Conservation (phyloP, 2,113 vertebrate species). For the Pelecanoides urinatrix region DNA sequence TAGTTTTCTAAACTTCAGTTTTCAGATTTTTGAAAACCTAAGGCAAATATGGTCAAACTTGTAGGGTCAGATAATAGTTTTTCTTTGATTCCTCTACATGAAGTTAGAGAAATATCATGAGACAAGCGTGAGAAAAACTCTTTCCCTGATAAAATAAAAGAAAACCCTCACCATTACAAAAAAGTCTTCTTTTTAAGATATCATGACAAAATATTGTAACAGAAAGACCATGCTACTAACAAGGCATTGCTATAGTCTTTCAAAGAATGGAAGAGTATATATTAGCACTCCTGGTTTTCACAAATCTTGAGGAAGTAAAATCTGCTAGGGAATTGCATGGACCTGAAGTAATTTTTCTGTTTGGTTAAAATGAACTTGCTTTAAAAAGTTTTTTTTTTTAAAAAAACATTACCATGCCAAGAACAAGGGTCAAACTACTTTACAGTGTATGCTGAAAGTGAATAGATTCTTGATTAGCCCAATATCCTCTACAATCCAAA, state of each 20-base stretch:
- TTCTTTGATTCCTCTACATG: neutral
- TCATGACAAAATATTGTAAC: neutral
- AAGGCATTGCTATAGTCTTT: neutral
- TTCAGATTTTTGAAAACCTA: neutral
- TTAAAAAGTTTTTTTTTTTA: neutral
- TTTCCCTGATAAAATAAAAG: neutral
- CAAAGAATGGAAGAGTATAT: neutral
- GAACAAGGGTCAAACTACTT: neutral
- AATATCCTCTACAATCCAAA: neutral
- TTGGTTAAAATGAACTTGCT: neutral
- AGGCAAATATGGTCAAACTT: neutral
- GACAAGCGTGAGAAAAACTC: neutral
- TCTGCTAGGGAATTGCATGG: neutral
- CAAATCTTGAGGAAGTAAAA: neutral
- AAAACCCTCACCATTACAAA: neutral
- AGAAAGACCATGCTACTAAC: neutral
- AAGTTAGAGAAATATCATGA: neutral
- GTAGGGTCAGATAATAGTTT: neutral
- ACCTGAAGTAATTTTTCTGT: neutral
- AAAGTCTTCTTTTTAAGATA: neutral
- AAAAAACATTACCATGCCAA: neutral
- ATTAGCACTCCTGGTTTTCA: neutral
- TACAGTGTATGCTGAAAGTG: neutral
- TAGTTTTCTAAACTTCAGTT: neutral
- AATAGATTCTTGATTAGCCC: neutral